Evolutionary conservation across 2,113 vertebrate genomes (phyloP).

Genomic region (Lontra canadensis): DNA sequence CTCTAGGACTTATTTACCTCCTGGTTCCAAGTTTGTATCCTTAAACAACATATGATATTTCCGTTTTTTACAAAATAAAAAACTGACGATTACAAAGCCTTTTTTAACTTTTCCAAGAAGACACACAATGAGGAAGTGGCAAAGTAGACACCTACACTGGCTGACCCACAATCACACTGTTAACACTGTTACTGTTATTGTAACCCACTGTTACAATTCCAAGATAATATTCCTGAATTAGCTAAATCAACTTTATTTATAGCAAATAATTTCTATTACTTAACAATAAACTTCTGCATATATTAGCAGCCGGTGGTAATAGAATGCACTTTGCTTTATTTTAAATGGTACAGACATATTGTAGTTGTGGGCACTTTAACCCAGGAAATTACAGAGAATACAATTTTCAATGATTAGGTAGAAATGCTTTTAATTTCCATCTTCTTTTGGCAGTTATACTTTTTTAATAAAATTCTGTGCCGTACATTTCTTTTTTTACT

Average conservation of each 20-base stretch:
- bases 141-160: neutral
- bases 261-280: conserved; percentile 7
- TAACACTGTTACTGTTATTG: too few species aligned
- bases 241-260: neutral
- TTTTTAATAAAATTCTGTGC: conserved; percentile 80
- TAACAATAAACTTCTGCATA: neutral
- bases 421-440: conserved; percentile 81
- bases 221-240: neutral
- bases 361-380: conserved; percentile 25
- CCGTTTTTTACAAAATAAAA: neutral
- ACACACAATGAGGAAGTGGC: neutral
- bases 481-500: conserved; percentile 82
- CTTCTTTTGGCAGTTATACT: conserved; percentile 74
- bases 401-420: conserved; percentile 78
- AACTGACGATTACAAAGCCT: neutral
- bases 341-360: conserved; percentile 32
- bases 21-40: neutral
- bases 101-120: neutral
- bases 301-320: neutral
- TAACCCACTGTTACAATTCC: neutral
- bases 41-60: neutral
- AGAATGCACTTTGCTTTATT: conserved; percentile 35
- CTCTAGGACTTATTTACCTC: neutral
- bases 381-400: conserved; percentile 66
- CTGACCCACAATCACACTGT: neutral